Evolutionary conservation across 2,797 vertebrate species (phyloP).

Genomic region (Pipistrellus kuhlii): DNA sequence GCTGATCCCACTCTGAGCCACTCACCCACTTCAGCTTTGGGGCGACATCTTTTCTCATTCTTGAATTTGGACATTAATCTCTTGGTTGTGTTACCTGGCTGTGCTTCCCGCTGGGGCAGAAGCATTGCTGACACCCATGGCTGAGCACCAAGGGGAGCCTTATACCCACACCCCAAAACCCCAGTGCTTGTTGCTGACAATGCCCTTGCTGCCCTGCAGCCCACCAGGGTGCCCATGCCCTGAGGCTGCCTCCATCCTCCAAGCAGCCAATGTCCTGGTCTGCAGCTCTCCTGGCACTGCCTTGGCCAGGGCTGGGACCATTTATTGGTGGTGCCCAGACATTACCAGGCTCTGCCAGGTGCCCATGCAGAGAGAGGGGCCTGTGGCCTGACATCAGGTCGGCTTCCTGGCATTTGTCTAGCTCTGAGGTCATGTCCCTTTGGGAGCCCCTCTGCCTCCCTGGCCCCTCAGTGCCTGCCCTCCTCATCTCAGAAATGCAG

Average conservation of each 20-base stretch:
- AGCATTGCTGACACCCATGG: too few relatives aligned
- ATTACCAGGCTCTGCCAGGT: not conserved
- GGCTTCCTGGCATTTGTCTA: not conserved
- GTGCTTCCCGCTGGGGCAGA: not conserved
- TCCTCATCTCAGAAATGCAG: conserved; percentile 73
- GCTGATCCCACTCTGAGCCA: not conserved
- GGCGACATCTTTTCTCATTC: not conserved
- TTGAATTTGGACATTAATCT: not conserved
- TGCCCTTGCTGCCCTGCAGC: not conserved
- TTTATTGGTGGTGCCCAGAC: not conserved
- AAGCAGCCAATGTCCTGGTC: not conserved
- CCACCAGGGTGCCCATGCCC: not conserved
- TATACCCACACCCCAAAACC: too few relatives aligned
- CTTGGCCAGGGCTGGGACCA: not conserved
- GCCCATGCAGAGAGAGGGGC: not conserved
- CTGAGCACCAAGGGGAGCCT: too few relatives aligned
- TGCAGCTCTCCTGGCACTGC: not conserved
- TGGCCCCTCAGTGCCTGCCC: fast-evolving
- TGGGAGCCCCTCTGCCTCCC: not conserved
- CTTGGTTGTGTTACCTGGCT: not conserved
- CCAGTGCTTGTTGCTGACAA: not conserved
- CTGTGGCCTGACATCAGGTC: too few relatives aligned
- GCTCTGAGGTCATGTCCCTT: too few relatives aligned
- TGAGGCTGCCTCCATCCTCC: not conserved
- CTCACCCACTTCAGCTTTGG: too few relatives aligned